These are phyloP conservation scores for Euura saliciscinereae DNA, from an alignment of 1,140 invertebrate genomes.

Conservation along the genomic window DNA sequence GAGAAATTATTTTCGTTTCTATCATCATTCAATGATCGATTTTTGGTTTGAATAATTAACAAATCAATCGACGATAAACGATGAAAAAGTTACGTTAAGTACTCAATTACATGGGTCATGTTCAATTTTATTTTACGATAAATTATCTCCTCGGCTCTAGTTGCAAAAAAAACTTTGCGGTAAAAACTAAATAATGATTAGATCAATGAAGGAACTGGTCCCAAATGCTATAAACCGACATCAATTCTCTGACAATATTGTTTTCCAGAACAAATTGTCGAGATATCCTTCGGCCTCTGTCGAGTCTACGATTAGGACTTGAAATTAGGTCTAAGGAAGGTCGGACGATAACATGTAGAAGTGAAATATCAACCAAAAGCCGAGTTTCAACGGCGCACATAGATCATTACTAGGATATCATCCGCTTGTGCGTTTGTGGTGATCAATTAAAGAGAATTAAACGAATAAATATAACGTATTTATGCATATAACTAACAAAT, in stretches of 20 bases:
- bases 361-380: background rate
- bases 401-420: background rate
- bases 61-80: no score
- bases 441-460: background rate
- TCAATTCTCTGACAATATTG: conserved; percentile 1
- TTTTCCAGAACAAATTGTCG: conserved; percentile 10
- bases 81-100: background rate
- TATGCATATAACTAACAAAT: background rate
- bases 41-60: no score
- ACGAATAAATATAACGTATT: background rate
- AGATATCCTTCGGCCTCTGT: background rate
- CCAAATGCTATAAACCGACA: background rate
- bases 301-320: background rate
- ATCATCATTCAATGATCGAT: no score
- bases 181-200: background rate
- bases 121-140: background rate
- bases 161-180: background rate
- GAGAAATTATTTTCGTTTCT: background rate
- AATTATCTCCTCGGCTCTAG: background rate
- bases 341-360: background rate
- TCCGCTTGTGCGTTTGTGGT: background rate
- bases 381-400: background rate
- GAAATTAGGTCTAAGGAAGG: background rate
- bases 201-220: background rate
- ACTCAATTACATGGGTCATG: background rate